Percentiles rank a stretch among this genome's conserved stretches.
Evolutionary conservation across 2,888 invertebrate species (phyloP).

Genomic region (Thecocarcelia acutangulata): DNA sequence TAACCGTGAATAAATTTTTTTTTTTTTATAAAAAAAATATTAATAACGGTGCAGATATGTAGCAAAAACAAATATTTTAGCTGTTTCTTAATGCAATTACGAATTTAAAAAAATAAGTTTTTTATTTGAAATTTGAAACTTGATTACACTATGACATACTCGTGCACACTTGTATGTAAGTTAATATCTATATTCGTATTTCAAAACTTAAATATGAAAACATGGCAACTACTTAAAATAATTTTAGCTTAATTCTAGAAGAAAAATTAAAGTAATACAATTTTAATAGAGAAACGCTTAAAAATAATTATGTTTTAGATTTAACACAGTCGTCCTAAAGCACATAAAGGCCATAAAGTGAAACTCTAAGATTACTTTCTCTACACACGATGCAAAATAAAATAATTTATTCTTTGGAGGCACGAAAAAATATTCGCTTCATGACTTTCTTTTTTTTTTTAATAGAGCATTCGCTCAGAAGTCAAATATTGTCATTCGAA

Average conservation of each 20-base stretch:
- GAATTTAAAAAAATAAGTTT: too few species aligned
- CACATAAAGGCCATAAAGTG: slow-evolving; percentile 39
- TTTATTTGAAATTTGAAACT: too few species aligned
- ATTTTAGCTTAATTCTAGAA: background rate
- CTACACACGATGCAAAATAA: slow-evolving; percentile 29
- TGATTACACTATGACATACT: too few species aligned
- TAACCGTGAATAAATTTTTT: slow-evolving; percentile 16
- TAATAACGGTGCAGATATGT: slow-evolving; percentile 12
- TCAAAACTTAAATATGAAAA: too few species aligned
- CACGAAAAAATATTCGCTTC: background rate
- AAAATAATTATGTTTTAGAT: slow-evolving; percentile 5
- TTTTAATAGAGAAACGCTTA: slow-evolving; percentile 15
- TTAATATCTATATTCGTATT: too few species aligned
- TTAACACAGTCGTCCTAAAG: slow-evolving; percentile 30
- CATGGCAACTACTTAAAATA: background rate
- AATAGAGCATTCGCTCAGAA: too few species aligned
- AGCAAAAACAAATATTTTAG: too few species aligned
- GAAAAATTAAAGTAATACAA: slow-evolving; percentile 8
- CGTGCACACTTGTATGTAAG: too few species aligned
- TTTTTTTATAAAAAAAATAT: slow-evolving; percentile 38
- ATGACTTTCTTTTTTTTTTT: background rate
- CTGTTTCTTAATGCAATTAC: background rate
- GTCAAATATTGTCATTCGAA: too few species aligned
- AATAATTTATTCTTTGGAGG: slow-evolving; percentile 9
- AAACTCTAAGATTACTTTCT: slow-evolving; percentile 41